phyloP scores from a whole-genome alignment of 2,888 invertebrate genomes.

The Ecliptopera silaceata region DNA sequence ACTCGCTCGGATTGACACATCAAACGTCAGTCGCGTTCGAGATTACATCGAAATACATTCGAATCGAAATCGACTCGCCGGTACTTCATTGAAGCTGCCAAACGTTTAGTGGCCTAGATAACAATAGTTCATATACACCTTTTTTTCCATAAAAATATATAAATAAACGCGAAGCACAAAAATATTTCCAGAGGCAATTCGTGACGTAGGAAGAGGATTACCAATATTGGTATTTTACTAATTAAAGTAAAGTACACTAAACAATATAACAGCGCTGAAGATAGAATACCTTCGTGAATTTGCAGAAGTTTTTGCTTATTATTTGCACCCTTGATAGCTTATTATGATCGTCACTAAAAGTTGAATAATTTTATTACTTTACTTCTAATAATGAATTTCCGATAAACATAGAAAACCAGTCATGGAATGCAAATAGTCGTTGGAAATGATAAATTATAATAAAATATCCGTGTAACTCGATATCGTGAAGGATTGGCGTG shows the following conservation, averaged over 20 bases:
- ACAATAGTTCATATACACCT: conserved; percentile 2
- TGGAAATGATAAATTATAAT: conserved; percentile 24
- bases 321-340: no score
- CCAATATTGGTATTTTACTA: no score
- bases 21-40: conserved; percentile 66
- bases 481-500: conserved; percentile 40
- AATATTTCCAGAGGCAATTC: not conserved
- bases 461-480: conserved; percentile 28
- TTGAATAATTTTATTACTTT: no score
- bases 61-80: conserved; percentile 72
- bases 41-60: conserved; percentile 75
- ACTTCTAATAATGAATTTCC: not conserved
- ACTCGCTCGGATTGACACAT: conserved; percentile 76
- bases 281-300: no score
- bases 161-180: not conserved
- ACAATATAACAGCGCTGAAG: no score
- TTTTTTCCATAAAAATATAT: not conserved
- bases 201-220: conserved; percentile 9
- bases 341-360: no score
- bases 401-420: conserved; percentile 19
- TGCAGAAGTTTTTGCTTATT: no score
- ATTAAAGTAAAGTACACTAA: no score
- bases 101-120: conserved; percentile 43
- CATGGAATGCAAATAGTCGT: conserved; percentile 23
- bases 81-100: conserved; percentile 59